phyloP scores from a whole-genome alignment of 2,113 vertebrate species.

The Cyanoramphus novaezelandiae region DNA sequence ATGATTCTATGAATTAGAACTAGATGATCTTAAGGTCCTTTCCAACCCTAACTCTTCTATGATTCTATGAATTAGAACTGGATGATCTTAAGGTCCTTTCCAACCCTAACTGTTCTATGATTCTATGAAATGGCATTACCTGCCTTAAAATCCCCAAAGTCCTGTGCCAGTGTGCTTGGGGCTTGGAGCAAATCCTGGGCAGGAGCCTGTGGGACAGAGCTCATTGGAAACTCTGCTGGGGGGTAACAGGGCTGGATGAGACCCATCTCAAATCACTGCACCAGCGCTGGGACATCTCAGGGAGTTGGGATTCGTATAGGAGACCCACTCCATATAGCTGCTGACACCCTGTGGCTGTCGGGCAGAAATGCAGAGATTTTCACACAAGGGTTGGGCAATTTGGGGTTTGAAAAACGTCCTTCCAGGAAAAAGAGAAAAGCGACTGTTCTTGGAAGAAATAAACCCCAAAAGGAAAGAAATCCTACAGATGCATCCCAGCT shows the following conservation, averaged over 20 bases:
- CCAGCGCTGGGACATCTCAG: rapidly evolving
- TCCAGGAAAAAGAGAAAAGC: neutral
- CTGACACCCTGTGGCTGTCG: constrained; percentile 64
- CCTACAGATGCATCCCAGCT: neutral
- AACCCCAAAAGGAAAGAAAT: neutral
- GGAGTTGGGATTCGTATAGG: neutral
- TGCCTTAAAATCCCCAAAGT: neutral
- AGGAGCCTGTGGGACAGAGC: neutral
- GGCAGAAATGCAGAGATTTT: neutral
- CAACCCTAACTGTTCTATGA: neutral
- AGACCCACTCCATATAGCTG: constrained; percentile 39
- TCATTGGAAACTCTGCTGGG: neutral
- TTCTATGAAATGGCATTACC: neutral
- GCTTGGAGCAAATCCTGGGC: neutral
- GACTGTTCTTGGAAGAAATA: neutral
- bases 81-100: neutral
- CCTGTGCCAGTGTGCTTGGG: neutral
- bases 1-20: too few species aligned
- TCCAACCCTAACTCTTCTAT: neutral
- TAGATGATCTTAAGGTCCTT: neutral
- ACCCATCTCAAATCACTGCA: neutral
- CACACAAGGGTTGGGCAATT: neutral
- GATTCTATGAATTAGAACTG: neutral
- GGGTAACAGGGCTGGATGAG: neutral
- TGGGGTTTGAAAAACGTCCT: neutral